These are phyloP conservation scores for Mustela lutreola DNA, from an alignment of 2,113 vertebrate genomes.

Conservation along the genomic window DNA sequence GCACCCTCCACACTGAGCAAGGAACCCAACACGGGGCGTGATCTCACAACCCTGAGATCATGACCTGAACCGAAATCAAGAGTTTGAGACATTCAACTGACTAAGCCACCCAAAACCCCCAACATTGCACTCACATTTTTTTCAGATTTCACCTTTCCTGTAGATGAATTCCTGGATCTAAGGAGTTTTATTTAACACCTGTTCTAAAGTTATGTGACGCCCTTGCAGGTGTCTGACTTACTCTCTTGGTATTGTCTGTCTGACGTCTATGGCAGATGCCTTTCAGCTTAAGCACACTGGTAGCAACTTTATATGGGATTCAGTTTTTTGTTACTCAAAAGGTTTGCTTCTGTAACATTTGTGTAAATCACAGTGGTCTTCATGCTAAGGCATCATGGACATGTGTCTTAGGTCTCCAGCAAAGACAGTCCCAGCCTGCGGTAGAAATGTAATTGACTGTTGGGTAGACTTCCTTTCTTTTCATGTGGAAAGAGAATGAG, in stretches of 20 bases:
- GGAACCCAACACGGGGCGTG: neutral
- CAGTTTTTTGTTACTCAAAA: conserved; percentile 57
- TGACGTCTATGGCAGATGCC: neutral
- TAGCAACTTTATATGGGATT: conserved; percentile 7
- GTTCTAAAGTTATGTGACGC: neutral
- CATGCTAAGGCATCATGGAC: neutral
- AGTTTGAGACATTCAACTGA: neutral
- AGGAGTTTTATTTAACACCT: neutral
- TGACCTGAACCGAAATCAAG: neutral
- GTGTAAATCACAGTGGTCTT: conserved; percentile 8
- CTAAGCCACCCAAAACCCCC: neutral
- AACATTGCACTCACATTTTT: neutral
- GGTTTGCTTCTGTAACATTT: conserved; percentile 21
- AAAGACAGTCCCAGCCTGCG: neutral
- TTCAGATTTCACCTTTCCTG: neutral
- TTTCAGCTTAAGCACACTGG: neutral
- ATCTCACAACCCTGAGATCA: neutral
- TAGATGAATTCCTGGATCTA: neutral
- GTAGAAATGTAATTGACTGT: conserved; percentile 40
- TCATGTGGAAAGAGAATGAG: conserved; percentile 50
- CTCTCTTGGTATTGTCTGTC: neutral
- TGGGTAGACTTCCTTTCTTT: conserved; percentile 64
- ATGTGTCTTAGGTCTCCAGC: neutral
- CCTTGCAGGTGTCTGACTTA: neutral
- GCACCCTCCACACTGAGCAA: neutral